Percentiles rank a stretch among this genome's conserved stretches.
phyloP scores from a whole-genome alignment of 2,113 vertebrate species.

The Oreochromis tanganicae region DNA sequence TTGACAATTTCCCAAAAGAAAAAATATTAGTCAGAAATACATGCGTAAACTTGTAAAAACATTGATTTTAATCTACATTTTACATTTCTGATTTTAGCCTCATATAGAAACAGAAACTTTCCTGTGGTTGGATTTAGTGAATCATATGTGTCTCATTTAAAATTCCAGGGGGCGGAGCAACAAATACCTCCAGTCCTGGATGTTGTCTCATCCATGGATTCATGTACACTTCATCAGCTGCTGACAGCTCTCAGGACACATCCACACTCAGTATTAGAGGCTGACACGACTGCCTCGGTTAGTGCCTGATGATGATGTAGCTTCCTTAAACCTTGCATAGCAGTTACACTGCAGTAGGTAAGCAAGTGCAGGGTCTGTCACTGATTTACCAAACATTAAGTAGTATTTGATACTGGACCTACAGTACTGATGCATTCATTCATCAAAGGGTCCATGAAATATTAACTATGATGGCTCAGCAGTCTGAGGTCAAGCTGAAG shows the following conservation, averaged over 20 bases:
- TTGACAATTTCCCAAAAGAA: neutral
- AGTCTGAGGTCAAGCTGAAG: neutral
- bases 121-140: neutral
- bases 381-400: neutral
- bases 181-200: neutral
- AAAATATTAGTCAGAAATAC: neutral
- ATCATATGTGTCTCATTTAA: neutral
- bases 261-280: neutral
- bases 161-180: rapidly evolving
- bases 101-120: neutral
- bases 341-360: neutral
- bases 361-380: neutral
- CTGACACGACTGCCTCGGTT: neutral
- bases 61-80: neutral
- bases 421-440: neutral
- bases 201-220: neutral
- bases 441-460: too few relatives aligned
- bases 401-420: neutral
- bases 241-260: neutral
- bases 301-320: neutral
- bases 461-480: too few relatives aligned
- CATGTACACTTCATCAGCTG: neutral
- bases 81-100: neutral
- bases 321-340: neutral
- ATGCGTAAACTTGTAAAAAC: neutral